Conservation (phyloP, 1,140 invertebrate species). For the Trichomalopsis sarcophagae region DNA sequence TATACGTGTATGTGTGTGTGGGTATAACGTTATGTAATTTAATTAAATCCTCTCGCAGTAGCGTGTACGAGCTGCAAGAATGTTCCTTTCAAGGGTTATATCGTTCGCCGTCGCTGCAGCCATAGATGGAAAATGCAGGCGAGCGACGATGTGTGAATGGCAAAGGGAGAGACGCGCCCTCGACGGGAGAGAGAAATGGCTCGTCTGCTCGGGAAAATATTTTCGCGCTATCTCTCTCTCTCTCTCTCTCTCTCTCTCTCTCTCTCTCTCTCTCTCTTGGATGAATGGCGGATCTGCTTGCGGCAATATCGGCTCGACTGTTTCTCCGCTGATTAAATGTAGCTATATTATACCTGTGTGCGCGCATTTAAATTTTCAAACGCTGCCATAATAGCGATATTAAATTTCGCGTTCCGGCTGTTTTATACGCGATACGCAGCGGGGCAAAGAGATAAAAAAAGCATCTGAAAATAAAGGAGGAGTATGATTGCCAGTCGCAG, state of each 20-base stretch:
- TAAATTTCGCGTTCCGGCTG: no score
- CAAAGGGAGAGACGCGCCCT: background rate
- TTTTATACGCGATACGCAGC: no score
- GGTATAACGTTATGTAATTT: conserved; percentile 61
- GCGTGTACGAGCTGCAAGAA: conserved; percentile 54
- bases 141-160: background rate
- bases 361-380: no score
- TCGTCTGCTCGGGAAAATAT: background rate
- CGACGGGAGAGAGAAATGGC: background rate
- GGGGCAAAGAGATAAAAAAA: no score
- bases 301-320: background rate
- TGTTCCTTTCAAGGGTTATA: conserved; percentile 48
- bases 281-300: background rate
- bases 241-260: no score
- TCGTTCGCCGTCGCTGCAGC: background rate
- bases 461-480: background rate
- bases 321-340: background rate
- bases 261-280: background rate
- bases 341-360: no score
- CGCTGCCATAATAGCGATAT: no score
- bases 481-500: background rate
- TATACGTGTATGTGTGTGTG: conserved; percentile 12
- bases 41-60: conserved; percentile 62
- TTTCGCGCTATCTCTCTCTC: background rate
- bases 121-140: conserved; percentile 11